Evolutionary conservation across 2,797 vertebrate species (phyloP), one percentile per base, ranked within the genome.

Genomic region (Crax fasciolata): DNA sequence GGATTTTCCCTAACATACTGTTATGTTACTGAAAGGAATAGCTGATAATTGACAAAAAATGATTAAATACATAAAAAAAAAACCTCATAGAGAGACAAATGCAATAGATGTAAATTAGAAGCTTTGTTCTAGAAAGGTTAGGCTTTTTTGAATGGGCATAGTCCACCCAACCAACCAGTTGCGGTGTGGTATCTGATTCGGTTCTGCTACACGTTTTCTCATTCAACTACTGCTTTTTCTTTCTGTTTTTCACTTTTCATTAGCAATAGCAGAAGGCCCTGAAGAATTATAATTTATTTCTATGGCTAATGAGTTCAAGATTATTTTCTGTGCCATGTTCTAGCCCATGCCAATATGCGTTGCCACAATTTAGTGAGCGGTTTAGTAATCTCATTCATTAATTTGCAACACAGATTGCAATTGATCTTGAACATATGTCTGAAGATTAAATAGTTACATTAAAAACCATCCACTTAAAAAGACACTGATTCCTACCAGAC

Each of bases 321-420:
- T 85, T 43, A 68, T 80, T 89, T 87, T 89, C 66, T 85, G 35
- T 72, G 75, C 9, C 43, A 19, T 1, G 1, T 61, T 54, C 62
- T 77, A 44, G 13, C 49, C 52, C 58, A 12, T 67, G 43, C 51
- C 63, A 84, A 15, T 66, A 54, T 66, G 44, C 74, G 72, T 61
- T 68, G 48, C 43, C 73, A 79, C 70, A 44, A 20, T 86, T 62
- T 85, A 93, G 49, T 65, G 41, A 68, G 41, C 58, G 54, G 6
- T 83, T 84, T 75, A 87, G 49, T 87, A 93, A 86, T 63, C 43
- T 79, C 55, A 79, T 90, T 68, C 15, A 76, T 87, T 87, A 18
- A 70, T 83, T 93, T 94, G 55, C 77, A 91, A 21, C 66, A 55
- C 39, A 81, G 58, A 48, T 79, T 19, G 80, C 19, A 85, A 46